Conservation (phyloP, 2,113 vertebrate genomes). For the Anseranas semipalmata region DNA sequence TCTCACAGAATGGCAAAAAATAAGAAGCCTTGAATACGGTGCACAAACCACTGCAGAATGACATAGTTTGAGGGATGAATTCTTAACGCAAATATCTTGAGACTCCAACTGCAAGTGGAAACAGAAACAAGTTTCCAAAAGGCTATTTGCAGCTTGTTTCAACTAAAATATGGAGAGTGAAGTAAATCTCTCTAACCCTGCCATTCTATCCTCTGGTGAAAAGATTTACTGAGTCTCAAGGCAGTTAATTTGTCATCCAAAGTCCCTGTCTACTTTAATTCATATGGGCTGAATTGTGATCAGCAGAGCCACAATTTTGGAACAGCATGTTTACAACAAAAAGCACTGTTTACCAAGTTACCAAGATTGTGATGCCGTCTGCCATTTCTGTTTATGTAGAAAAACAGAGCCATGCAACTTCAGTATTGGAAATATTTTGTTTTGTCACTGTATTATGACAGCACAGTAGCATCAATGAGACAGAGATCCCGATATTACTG, state of each 20-base stretch:
- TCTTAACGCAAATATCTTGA: neutral
- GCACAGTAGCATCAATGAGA: neutral
- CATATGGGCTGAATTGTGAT: neutral
- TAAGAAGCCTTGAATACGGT: neutral
- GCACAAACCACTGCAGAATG: neutral
- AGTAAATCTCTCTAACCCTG: slow-evolving; percentile 4
- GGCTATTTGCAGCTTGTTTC: neutral
- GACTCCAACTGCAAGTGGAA: neutral
- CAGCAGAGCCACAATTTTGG: neutral
- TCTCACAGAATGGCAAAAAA: neutral
- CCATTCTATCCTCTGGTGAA: neutral
- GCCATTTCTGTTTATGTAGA: neutral
- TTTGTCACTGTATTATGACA: neutral
- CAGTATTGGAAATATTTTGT: neutral
- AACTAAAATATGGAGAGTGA: neutral
- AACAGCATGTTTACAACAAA: neutral
- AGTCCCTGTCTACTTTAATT: neutral
- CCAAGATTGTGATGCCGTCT: neutral
- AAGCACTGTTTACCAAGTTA: neutral
- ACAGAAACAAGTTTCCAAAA: neutral
- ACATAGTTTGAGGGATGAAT: neutral
- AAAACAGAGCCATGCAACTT: neutral
- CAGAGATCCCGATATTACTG: neutral
- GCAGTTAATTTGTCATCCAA: slow-evolving; percentile 14
- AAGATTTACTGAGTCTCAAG: neutral